Evolutionary conservation across 2,113 vertebrate genomes (phyloP).

Genomic region (Antigone vipio): DNA sequence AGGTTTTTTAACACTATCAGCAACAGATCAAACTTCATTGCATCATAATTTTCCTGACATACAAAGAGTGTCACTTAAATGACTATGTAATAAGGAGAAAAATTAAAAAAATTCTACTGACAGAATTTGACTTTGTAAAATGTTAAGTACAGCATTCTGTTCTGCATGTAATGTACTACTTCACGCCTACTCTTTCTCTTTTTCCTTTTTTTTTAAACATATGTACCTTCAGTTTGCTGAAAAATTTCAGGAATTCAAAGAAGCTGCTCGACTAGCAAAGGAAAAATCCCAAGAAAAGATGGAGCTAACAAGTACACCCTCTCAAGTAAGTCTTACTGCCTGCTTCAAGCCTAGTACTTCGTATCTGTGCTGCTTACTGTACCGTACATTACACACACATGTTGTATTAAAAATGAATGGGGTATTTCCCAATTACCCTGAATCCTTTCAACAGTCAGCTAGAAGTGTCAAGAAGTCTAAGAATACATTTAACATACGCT

Average conservation of each 20-base stretch:
- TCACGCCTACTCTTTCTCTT: constrained; percentile 1
- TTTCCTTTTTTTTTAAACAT: neutral
- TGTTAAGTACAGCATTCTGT: constrained; percentile 11
- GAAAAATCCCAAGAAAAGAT: constrained; percentile 98
- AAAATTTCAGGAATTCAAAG: constrained; percentile 98
- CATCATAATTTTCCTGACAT: neutral
- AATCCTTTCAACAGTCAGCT: neutral
- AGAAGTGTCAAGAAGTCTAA: neutral
- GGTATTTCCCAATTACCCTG: neutral
- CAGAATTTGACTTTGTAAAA: neutral
- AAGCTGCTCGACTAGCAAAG: constrained; percentile 94
- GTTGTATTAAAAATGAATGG: neutral
- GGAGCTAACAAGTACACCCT: constrained; percentile 95
- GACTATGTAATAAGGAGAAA: neutral
- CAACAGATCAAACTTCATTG: neutral
- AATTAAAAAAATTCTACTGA: neutral
- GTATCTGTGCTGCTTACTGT: neutral
- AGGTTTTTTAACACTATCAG: neutral
- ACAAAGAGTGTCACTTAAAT: neutral
- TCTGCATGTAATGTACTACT: constrained; percentile 47
- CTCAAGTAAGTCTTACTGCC: constrained; percentile 82
- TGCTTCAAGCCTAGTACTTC: neutral
- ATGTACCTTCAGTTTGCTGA: constrained; percentile 89
- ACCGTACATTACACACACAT: neutral
- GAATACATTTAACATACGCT: neutral